Percentiles rank a stretch among this genome's conserved stretches.
These are phyloP conservation scores for Drosophila nr. fundita DNA, from an alignment of 2,888 invertebrate genomes.

Conservation along the genomic window DNA sequence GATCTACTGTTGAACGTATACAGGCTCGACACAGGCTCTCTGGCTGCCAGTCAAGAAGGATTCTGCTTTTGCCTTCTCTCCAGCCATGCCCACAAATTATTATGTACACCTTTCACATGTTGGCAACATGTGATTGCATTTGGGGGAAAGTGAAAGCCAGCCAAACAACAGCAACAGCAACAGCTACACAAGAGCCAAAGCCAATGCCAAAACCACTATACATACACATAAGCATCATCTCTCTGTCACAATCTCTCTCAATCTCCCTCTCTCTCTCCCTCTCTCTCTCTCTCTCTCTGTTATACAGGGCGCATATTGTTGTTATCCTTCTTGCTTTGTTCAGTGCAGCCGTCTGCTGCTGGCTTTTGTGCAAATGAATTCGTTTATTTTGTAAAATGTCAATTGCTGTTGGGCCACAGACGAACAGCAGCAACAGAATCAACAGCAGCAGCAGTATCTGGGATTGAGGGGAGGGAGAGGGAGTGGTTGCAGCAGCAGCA, in stretches of 20 bases:
- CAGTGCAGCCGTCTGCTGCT: conserved; percentile 33
- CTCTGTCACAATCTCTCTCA: background rate
- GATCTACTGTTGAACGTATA: background rate
- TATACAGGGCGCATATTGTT: conserved; percentile 28
- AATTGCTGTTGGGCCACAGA: conserved; percentile 66
- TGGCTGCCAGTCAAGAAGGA: conserved; percentile 12
- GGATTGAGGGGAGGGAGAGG: background rate
- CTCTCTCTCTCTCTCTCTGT: background rate
- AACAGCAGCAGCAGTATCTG: conserved; percentile 11
- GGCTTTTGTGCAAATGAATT: conserved; percentile 78
- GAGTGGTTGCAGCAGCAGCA: conserved; percentile 21
- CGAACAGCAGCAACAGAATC: conserved; percentile 17
- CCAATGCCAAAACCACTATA: conserved; percentile 60
- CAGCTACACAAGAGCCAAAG: conserved; percentile 24
- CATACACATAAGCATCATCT: conserved; percentile 21
- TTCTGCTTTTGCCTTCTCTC: conserved; percentile 13
- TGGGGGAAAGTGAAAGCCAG: conserved; percentile 70
- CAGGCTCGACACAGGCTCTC: conserved; percentile 1
- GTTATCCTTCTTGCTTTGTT: conserved; percentile 26
- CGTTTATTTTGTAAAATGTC: conserved; percentile 81
- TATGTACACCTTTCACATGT: conserved; percentile 81
- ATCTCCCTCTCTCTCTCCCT: background rate
- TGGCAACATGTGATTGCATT: conserved; percentile 79
- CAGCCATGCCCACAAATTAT: conserved; percentile 60
- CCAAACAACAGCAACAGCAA: conserved; percentile 1